Evolutionary conservation across 2,888 invertebrate genomes (phyloP).

Genomic region (Patella ulyssiponensis): DNA sequence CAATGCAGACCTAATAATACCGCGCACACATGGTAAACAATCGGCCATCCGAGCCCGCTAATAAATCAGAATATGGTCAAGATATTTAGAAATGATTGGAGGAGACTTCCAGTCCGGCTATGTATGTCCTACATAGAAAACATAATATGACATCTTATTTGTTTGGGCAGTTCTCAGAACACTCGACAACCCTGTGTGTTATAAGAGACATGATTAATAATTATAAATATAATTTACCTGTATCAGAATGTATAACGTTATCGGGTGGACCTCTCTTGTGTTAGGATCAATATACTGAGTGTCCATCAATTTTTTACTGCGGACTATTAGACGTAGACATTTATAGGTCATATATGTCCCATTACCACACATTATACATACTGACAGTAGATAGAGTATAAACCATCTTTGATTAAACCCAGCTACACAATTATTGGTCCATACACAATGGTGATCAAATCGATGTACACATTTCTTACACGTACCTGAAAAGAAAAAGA

Average conservation of each 20-base stretch:
- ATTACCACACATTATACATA: constrained; percentile 60
- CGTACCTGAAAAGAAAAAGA: constrained; percentile 53
- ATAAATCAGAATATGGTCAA: too few relatives aligned
- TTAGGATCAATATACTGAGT: constrained; percentile 53
- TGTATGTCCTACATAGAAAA: too few relatives aligned
- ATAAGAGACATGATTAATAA: constrained; percentile 29
- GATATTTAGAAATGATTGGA: too few relatives aligned
- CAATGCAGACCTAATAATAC: too few relatives aligned
- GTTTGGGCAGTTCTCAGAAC: too few relatives aligned
- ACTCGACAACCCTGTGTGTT: too few relatives aligned
- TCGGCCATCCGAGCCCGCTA: too few relatives aligned
- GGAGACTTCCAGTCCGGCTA: too few relatives aligned
- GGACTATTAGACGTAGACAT: constrained; percentile 53
- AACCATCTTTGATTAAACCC: constrained; percentile 68
- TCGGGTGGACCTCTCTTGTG: constrained; percentile 52
- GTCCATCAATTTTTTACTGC: constrained; percentile 52
- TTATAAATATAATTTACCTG: constrained; percentile 58
- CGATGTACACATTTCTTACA: constrained; percentile 68
- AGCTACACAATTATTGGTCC: constrained; percentile 71
- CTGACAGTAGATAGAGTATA: constrained; percentile 61
- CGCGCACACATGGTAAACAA: too few relatives aligned
- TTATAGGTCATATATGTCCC: constrained; percentile 56
- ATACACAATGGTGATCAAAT: constrained; percentile 71
- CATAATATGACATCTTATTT: too few relatives aligned
- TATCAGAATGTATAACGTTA: constrained; percentile 57